These are phyloP conservation scores for Drosophila novamexicana DNA, from an alignment of 1,140 invertebrate genomes.

Conservation along the genomic window DNA sequence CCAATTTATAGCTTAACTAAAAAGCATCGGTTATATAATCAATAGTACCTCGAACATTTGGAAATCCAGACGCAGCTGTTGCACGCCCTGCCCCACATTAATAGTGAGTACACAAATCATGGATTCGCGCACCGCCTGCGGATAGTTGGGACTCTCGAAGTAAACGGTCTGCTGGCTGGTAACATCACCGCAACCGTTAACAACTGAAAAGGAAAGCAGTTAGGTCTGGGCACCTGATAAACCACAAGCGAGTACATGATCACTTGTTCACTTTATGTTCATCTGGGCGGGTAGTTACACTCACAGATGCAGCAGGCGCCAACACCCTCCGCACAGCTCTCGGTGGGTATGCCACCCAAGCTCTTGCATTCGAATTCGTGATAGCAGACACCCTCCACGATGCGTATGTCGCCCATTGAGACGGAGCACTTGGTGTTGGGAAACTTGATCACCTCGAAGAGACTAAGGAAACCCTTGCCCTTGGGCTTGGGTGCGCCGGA, in stretches of 20 bases:
- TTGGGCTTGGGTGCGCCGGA: constrained; percentile 57
- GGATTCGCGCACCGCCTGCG: constrained; percentile 74
- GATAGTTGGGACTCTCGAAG: constrained; percentile 87
- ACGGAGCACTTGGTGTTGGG: constrained; percentile 87
- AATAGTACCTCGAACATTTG: constrained; percentile 87
- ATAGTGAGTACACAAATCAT: constrained; percentile 87
- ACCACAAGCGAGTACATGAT: constrained; percentile 2
- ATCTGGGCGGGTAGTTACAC: constrained; percentile 27
- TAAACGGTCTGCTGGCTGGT: constrained; percentile 86
- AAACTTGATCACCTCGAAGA: constrained; percentile 91
- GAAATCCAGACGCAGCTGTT: constrained; percentile 89
- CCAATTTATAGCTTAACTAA: too few relatives aligned
- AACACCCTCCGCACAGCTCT: constrained; percentile 90
- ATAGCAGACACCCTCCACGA: constrained; percentile 87
- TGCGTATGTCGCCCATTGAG: constrained; percentile 75
- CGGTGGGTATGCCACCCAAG: constrained; percentile 87
- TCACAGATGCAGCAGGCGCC: constrained; percentile 91
- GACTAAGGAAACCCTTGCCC: constrained; percentile 86
- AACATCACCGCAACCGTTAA: constrained; percentile 86
- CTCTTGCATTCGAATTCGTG: constrained; percentile 88
- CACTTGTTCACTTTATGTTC: not conserved
- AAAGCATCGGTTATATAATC: too few relatives aligned
- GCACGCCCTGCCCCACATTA: constrained; percentile 86
- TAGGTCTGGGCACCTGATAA: not conserved
- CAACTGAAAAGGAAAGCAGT: constrained; percentile 83